phyloP scores from a whole-genome alignment of 2,888 invertebrate species.

The Tinea trinotella region DNA sequence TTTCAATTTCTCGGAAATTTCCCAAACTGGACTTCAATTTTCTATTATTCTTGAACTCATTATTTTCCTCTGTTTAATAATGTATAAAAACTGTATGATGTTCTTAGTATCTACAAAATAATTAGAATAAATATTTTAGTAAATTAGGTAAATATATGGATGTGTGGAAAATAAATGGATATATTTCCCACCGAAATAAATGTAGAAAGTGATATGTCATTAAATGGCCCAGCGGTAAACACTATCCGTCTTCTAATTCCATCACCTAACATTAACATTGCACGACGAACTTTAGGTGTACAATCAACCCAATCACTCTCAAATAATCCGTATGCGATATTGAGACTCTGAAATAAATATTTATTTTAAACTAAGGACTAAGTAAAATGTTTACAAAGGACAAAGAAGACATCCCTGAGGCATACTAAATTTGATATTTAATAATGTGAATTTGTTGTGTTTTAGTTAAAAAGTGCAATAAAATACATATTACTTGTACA shows the following conservation, averaged over 20 bases:
- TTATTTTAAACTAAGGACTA: too few relatives aligned
- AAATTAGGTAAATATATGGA: too few relatives aligned
- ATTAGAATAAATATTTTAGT: not conserved
- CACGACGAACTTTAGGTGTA: not conserved
- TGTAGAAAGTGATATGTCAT: not conserved
- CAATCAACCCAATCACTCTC: not conserved
- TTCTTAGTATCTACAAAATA: not conserved
- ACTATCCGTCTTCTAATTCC: not conserved
- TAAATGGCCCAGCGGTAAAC: not conserved
- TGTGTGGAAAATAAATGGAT: not conserved
- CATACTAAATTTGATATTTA: too few relatives aligned
- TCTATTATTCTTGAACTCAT: not conserved
- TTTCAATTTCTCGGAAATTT: too few relatives aligned
- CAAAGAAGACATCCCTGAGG: too few relatives aligned
- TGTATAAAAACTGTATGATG: conserved; percentile 10
- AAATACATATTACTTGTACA: conserved; percentile 31
- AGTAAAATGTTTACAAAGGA: too few relatives aligned
- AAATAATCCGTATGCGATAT: conserved; percentile 1
- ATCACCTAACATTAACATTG: not conserved
- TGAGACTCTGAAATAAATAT: conserved; percentile 2
- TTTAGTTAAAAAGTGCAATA: too few relatives aligned
- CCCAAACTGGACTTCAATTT: too few relatives aligned
- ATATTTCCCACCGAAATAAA: not conserved
- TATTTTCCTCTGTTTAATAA: not conserved
- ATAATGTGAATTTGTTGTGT: too few relatives aligned